A percentile compares a stretch with the other conserved stretches of the same genome.
phyloP scores from a whole-genome alignment of 2,113 vertebrate genomes.

The Ciconia maguari region DNA sequence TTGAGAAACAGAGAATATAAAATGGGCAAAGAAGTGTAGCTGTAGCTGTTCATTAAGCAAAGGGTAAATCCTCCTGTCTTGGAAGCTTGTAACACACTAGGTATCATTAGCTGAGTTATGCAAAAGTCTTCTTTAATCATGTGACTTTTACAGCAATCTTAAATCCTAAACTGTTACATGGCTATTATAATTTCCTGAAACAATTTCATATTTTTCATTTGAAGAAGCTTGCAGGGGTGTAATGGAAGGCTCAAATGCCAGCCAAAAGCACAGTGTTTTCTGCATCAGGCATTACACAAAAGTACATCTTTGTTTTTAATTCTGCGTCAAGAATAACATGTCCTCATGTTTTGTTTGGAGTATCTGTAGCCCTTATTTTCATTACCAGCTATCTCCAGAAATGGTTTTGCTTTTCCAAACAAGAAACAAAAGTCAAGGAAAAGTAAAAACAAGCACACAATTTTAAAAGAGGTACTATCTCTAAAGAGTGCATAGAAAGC shows the following conservation, averaged over 20 bases:
- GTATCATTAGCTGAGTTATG: not conserved
- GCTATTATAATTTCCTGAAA: not conserved
- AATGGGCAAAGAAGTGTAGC: not conserved
- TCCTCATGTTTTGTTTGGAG: not conserved
- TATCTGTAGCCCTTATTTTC: not conserved
- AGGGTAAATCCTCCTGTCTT: not conserved
- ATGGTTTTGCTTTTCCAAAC: not conserved
- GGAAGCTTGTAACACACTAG: not conserved
- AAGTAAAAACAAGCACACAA: not conserved
- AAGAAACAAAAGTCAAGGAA: not conserved
- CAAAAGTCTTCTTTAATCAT: not conserved
- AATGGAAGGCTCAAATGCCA: not conserved
- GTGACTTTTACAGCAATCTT: not conserved
- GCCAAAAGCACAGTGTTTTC: not conserved
- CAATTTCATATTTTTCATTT: not conserved
- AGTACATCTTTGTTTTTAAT: not conserved
- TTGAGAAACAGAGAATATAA: not conserved
- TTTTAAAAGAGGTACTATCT: not conserved
- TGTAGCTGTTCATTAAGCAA: not conserved
- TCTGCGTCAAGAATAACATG: not conserved
- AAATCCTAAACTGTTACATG: not conserved
- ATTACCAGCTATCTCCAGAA: not conserved
- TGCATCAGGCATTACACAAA: not conserved
- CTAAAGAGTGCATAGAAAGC: not conserved
- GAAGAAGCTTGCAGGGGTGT: not conserved